Percentiles rank a stretch among this genome's conserved stretches.
Conservation (phyloP, 1,140 invertebrate genomes). For the Drosophila novamexicana region DNA sequence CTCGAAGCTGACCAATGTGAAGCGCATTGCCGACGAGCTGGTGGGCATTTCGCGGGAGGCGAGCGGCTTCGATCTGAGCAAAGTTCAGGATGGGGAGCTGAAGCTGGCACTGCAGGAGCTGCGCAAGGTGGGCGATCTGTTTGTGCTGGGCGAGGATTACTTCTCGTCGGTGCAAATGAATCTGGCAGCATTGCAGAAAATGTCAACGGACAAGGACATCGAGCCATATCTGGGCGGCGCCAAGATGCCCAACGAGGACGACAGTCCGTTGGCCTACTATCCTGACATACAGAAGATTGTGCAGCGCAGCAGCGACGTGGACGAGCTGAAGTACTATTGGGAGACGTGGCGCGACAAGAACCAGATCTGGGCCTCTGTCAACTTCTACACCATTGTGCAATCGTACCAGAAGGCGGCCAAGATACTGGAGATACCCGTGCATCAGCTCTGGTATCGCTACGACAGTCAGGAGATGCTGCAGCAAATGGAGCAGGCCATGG, state of each 20-base stretch:
- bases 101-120: conserved; percentile 67
- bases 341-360: conserved; percentile 79
- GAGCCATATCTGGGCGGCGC: conserved; percentile 72
- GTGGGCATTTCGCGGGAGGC: conserved; percentile 74
- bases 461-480: conserved; percentile 86
- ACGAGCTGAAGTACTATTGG: conserved; percentile 81
- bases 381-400: conserved; percentile 77
- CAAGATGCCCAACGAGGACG: conserved; percentile 76
- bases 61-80: conserved; percentile 48
- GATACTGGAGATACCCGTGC: conserved; percentile 71
- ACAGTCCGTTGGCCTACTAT: conserved; percentile 71
- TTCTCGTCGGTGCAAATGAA: conserved; percentile 78
- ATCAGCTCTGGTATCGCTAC: conserved; percentile 81
- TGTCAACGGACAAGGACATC: conserved; percentile 82
- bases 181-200: conserved; percentile 62
- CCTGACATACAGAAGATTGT: conserved; percentile 80
- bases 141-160: conserved; percentile 78
- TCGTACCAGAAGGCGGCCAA: conserved; percentile 70
- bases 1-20: conserved; percentile 70
- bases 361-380: conserved; percentile 72
- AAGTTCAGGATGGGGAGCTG: conserved; percentile 43
- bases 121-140: conserved; percentile 65
- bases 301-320: conserved; percentile 62
- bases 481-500: conserved; percentile 86
- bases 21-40: conserved; percentile 73